phyloP scores from a whole-genome alignment of 2,888 invertebrate species.

The Lithophane ornitopus region DNA sequence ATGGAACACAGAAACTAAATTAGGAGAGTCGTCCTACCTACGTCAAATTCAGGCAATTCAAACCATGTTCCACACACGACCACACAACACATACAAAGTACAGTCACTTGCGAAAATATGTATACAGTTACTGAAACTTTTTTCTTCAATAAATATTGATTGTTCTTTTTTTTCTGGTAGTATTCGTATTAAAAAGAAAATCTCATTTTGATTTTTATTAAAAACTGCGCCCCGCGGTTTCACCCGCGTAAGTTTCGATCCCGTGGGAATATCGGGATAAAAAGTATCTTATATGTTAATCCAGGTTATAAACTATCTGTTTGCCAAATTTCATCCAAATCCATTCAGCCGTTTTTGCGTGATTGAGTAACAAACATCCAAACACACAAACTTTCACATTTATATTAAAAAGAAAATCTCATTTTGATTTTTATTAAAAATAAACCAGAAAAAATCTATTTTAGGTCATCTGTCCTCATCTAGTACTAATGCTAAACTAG shows the following conservation, averaged over 20 bases:
- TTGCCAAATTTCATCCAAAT: too few species aligned
- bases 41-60: constrained; percentile 18
- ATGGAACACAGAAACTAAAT: constrained; percentile 36
- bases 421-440: background rate
- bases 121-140: background rate
- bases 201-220: background rate
- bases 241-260: too few species aligned
- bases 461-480: background rate
- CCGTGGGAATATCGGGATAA: too few species aligned
- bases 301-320: too few species aligned
- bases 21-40: constrained; percentile 15
- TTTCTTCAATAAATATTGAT: background rate
- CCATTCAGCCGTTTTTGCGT: too few species aligned
- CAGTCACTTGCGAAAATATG: background rate
- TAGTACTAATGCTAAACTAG: background rate
- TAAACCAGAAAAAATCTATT: too few species aligned
- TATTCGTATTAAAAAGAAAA: background rate
- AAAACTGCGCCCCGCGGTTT: too few species aligned
- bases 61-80: background rate
- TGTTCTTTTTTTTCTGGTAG: background rate
- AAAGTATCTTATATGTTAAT: too few species aligned
- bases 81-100: constrained; percentile 8
- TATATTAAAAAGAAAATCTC: background rate
- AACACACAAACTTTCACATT: too few species aligned
- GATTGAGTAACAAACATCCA: too few species aligned